A percentile compares a stretch with the other conserved stretches of the same genome.
phyloP scores from a whole-genome alignment of 2,888 invertebrate genomes.

The Globia sparganii region DNA sequence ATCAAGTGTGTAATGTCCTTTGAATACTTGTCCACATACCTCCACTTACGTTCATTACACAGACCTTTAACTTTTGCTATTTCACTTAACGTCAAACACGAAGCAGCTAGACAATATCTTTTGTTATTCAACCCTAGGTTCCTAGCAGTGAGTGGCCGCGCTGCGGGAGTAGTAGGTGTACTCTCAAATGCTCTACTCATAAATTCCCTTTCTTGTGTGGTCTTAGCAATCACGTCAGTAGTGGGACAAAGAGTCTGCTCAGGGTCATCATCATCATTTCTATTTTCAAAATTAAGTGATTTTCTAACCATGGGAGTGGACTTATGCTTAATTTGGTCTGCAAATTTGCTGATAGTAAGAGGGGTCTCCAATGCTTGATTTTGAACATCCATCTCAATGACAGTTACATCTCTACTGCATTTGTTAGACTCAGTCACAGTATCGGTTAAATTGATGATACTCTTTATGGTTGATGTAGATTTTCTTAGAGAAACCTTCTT shows the following conservation, averaged over 20 bases:
- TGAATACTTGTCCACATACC: slow-evolving; percentile 79
- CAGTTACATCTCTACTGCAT: slow-evolving; percentile 71
- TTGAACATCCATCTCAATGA: slow-evolving; percentile 66
- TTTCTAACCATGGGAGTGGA: slow-evolving; percentile 86
- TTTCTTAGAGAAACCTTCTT: slow-evolving; percentile 54
- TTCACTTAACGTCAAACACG: slow-evolving; percentile 78
- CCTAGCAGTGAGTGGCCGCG: slow-evolving; percentile 58
- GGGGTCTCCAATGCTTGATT: slow-evolving; percentile 79
- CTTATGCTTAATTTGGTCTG: slow-evolving; percentile 80
- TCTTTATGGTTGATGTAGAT: slow-evolving; percentile 63
- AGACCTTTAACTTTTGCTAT: slow-evolving; percentile 74
- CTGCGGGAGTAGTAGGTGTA: slow-evolving; percentile 70
- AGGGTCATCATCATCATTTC: slow-evolving; percentile 72
- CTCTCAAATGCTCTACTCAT: slow-evolving; percentile 83
- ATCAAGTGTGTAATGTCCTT: slow-evolving; percentile 85
- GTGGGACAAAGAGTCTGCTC: slow-evolving; percentile 81
- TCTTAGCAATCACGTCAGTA: slow-evolving; percentile 73
- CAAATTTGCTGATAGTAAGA: slow-evolving; percentile 82
- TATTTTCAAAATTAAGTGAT: slow-evolving; percentile 80
- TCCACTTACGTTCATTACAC: slow-evolving; percentile 77
- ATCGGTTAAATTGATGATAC: slow-evolving; percentile 77
- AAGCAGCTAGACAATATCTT: slow-evolving; percentile 79
- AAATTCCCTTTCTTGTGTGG: slow-evolving; percentile 85
- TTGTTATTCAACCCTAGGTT: slow-evolving; percentile 57
- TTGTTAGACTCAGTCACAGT: slow-evolving; percentile 69